Percentiles rank a stretch among this genome's conserved stretches.
These are phyloP conservation scores for Hypsopygia costalis DNA, from an alignment of 2,888 invertebrate genomes.

Conservation along the genomic window DNA sequence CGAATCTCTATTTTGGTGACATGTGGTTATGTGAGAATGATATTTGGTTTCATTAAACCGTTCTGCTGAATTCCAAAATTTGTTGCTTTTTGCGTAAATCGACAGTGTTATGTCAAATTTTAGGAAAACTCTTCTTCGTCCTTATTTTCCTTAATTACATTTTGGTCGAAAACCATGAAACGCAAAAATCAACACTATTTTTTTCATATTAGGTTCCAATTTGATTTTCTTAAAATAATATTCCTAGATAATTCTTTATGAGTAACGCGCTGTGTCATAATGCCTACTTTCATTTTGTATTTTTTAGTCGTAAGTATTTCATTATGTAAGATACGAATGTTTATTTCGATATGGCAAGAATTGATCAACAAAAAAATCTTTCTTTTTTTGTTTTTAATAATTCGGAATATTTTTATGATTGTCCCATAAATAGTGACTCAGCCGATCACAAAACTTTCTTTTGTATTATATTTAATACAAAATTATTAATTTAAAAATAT, in stretches of 20 bases:
- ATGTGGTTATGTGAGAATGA: not conserved
- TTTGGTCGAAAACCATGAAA: too few species aligned
- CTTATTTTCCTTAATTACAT: too few species aligned
- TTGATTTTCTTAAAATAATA: not conserved
- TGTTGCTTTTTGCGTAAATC: not conserved
- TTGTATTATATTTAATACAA: too few species aligned
- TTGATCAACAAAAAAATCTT: not conserved
- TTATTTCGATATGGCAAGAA: not conserved
- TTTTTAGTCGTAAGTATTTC: constrained; percentile 5
- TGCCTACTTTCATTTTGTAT: constrained; percentile 5
- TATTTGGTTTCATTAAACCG: not conserved
- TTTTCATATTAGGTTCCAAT: constrained; percentile 3
- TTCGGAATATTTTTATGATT: too few species aligned
- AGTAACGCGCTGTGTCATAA: constrained; percentile 8
- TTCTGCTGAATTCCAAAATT: not conserved
- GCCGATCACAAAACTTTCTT: too few species aligned
- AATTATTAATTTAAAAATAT: not conserved
- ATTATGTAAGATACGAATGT: constrained; percentile 4
- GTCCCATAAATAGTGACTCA: too few species aligned
- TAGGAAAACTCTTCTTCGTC: too few species aligned
- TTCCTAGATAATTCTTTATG: not conserved
- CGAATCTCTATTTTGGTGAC: constrained; percentile 14
- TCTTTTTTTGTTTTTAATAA: too few species aligned
- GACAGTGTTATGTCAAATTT: too few species aligned
- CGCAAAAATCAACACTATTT: not conserved